These are phyloP conservation scores for Ridgeia piscesae DNA, from an alignment of 1,140 invertebrate genomes.

Conservation along the genomic window DNA sequence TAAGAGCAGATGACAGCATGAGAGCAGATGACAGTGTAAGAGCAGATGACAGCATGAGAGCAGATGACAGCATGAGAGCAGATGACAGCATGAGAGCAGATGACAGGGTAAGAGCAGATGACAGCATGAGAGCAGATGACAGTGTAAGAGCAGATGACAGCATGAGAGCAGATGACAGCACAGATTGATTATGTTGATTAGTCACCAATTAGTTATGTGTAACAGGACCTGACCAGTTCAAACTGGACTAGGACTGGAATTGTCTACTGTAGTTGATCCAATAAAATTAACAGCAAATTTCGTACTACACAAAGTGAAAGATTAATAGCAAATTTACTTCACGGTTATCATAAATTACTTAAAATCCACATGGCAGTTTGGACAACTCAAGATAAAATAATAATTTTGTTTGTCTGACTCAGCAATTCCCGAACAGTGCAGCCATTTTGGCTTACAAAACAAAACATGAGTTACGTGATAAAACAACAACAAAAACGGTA, in stretches of 20 bases:
- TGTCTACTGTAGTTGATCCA: not conserved
- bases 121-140: no score
- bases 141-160: not conserved
- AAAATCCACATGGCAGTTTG: not conserved
- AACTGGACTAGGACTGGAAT: not conserved
- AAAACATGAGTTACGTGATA: no score
- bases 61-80: no score
- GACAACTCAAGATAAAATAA: no score
- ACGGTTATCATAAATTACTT: not conserved
- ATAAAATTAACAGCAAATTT: not conserved
- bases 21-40: no score
- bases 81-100: no score
- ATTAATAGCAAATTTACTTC: no score
- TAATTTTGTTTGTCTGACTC: not conserved
- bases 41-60: not conserved
- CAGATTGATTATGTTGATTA: not conserved
- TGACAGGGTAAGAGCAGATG: no score
- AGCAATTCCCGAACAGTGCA: not conserved
- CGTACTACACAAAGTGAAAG: not conserved
- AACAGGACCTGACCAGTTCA: not conserved
- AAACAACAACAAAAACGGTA: no score
- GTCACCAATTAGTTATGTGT: not conserved
- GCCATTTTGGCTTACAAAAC: not conserved
- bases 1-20: not conserved
- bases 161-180: not conserved